Conservation (phyloP, 2,888 invertebrate genomes). For the Gibbula magus region DNA sequence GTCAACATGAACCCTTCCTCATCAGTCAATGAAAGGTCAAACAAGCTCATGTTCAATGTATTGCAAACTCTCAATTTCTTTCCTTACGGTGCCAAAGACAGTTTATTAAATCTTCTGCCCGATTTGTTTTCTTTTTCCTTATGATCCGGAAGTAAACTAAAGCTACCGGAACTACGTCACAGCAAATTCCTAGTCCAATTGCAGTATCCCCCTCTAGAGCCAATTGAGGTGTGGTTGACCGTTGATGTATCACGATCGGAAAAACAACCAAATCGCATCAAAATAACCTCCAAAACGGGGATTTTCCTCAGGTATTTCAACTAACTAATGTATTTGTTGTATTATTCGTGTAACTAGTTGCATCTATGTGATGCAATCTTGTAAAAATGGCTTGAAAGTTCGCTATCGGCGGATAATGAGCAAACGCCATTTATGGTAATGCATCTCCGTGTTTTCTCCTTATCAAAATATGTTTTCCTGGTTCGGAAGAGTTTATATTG, state of each 20-base stretch:
- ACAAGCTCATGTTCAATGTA: too few species aligned
- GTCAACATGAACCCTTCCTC: too few species aligned
- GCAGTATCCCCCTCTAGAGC: constrained; percentile 59
- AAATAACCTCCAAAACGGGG: constrained; percentile 17
- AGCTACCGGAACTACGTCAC: constrained; percentile 37
- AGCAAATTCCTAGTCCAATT: constrained; percentile 43
- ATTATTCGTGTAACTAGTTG: background rate
- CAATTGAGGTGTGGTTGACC: constrained; percentile 68
- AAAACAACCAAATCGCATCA: constrained; percentile 9
- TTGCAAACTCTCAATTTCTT: too few species aligned
- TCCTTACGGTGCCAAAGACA: too few species aligned
- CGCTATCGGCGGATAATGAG: constrained; percentile 23
- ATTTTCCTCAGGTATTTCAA: constrained; percentile 19
- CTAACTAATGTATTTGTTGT: background rate
- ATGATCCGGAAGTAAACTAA: constrained; percentile 30
- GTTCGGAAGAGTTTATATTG: too few species aligned
- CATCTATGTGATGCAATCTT: background rate
- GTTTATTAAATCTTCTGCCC: too few species aligned
- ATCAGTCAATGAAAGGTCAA: too few species aligned
- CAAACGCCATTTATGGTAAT: constrained; percentile 28
- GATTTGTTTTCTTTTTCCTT: too few species aligned
- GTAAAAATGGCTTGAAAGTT: constrained; percentile 7
- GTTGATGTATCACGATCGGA: constrained; percentile 39
- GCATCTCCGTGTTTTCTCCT: background rate
- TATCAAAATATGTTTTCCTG: too few species aligned